Evolutionary conservation across 2,888 invertebrate species (phyloP), one percentile per base, ranked within the genome.

Genomic region (Torymus texanus): DNA sequence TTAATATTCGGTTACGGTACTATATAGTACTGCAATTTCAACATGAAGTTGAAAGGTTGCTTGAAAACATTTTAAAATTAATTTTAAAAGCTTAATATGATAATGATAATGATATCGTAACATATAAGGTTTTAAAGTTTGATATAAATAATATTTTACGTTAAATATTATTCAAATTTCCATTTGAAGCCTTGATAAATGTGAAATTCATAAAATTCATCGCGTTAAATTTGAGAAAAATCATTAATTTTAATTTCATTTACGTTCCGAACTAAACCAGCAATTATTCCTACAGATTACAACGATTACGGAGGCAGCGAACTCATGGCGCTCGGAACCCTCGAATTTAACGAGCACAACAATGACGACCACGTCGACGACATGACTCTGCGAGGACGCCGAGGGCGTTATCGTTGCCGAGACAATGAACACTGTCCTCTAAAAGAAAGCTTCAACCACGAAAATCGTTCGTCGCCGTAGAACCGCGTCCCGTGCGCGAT

Each of bases 221-320:
- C 21, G 21, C 21, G 1, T 21, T 21, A 21, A 21, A 21, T 21
- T 21, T 0, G 41, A 41, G 41, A 5, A 41, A 41, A 41, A 41
- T 41, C 8, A 8, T 41, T 4, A 41, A 5, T 41, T 41, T n/a
- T 18, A 51, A 51, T 18, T 12, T 8, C 51, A 50, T 61, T 16
- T 14, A 58, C 51, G 56, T 56, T 21, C 1, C 8, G 0, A 41
- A 41, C 8, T 8, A 41, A 41, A 41, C 8, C 8, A 41, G 41
- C 41, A 41, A 41, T 41, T 63, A 50, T 53, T 61, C 18, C 51
- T 1, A 5, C 84, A 89, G 89, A 89, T 89, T 71, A 87, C 88
- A 78, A 89, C 89, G 78, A 89, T 89, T 84, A 88, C 86, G 73
- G 89, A 89, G 80, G 87, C 89, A 21, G 87, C 88, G 58, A 87